phyloP scores from a whole-genome alignment of 2,113 vertebrate genomes.

The Steatornis caripensis region DNA sequence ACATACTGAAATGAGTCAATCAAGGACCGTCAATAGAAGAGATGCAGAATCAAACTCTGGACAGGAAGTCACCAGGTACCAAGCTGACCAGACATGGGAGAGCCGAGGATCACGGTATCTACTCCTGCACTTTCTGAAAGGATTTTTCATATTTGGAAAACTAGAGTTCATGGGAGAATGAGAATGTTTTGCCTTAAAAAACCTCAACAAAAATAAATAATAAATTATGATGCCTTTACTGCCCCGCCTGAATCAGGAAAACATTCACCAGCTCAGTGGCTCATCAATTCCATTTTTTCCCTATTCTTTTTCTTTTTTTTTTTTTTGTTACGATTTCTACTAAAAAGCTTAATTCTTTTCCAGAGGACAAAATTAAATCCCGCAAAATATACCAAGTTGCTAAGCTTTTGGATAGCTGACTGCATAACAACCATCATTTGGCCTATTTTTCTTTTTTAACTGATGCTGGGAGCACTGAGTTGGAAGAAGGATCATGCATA shows the following conservation, averaged over 20 bases:
- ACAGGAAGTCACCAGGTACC: neutral
- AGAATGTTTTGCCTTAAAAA: neutral
- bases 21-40: neutral
- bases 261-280: neutral
- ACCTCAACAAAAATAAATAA: neutral
- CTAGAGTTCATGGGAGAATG: neutral
- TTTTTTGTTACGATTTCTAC: neutral
- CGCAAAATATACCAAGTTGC: neutral
- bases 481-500: conserved; percentile 39
- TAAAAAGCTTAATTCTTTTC: neutral
- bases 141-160: neutral
- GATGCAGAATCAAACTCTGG: neutral
- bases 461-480: conserved; percentile 5
- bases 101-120: neutral
- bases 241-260: neutral
- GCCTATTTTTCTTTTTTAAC: conserved; percentile 44
- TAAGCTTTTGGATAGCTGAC: neutral
- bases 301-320: neutral
- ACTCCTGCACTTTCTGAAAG: neutral
- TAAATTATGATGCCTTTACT: neutral
- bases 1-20: neutral
- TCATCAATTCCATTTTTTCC: neutral
- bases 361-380: neutral
- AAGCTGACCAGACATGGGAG: neutral
- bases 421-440: neutral